Percentiles rank a stretch among this genome's conserved stretches.
Evolutionary conservation across 2,888 invertebrate genomes (phyloP).

Genomic region (Petrolisthes cinctipes): DNA sequence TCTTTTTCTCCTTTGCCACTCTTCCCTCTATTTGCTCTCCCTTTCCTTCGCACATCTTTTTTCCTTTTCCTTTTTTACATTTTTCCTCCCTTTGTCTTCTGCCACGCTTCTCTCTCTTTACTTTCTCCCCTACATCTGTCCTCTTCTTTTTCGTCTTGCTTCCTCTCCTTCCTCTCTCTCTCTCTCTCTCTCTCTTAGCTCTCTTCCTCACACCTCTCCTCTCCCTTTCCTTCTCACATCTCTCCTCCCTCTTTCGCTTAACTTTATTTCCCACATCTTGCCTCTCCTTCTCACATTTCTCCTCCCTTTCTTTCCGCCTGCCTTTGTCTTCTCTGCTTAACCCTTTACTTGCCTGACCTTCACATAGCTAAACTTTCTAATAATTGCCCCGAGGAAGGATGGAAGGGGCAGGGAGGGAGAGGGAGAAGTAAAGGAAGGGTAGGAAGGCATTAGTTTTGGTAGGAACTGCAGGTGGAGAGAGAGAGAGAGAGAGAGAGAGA

Average conservation of each 20-base stretch:
- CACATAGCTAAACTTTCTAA: background rate
- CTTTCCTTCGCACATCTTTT: background rate
- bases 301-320: background rate
- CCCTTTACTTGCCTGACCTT: background rate
- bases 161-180: background rate
- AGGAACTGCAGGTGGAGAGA: background rate
- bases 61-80: background rate
- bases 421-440: background rate
- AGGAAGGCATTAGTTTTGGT: background rate
- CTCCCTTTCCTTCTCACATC: background rate
- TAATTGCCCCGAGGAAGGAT: background rate
- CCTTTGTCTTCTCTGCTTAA: background rate
- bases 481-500: background rate
- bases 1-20: background rate
- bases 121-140: conserved; percentile 2
- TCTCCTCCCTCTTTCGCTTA: background rate
- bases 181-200: conserved; percentile 4
- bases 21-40: background rate
- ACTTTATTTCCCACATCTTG: background rate
- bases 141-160: background rate
- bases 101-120: no score
- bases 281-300: background rate
- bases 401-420: background rate
- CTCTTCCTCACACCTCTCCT: background rate
- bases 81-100: background rate